A percentile compares a stretch with the other conserved stretches of the same genome.
Conservation (phyloP, 92 coral and sea anemone genomes). For the Diadumene lineata region DNA sequence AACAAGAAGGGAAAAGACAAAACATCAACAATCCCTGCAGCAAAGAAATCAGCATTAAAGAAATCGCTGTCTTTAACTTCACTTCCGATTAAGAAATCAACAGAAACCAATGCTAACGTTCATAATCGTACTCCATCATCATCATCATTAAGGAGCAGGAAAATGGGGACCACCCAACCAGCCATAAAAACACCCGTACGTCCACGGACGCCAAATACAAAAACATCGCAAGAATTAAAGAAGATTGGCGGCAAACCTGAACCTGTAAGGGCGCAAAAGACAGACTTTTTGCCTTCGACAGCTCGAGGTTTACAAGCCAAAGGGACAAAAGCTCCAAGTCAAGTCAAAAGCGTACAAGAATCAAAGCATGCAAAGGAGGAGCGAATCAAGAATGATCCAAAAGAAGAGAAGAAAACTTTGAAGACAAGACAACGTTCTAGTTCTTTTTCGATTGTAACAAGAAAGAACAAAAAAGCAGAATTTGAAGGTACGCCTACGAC, state of each 20-base stretch:
- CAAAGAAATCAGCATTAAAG: background rate
- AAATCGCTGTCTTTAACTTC: background rate
- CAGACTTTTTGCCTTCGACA: background rate
- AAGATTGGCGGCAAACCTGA: background rate
- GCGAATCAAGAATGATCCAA: background rate
- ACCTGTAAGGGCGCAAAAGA: background rate
- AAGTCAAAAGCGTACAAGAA: background rate
- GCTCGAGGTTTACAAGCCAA: background rate
- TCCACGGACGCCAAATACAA: background rate
- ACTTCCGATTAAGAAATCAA: background rate
- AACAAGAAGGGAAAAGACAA: background rate
- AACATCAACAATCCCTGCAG: background rate
- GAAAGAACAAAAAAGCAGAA: background rate
- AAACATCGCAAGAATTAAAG: background rate
- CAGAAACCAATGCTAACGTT: background rate
- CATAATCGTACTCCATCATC: constrained; percentile 1
- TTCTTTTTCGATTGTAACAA: background rate
- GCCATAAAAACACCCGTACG: background rate
- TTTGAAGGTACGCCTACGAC: background rate
- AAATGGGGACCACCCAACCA: background rate
- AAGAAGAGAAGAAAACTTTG: background rate
- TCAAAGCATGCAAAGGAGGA: background rate
- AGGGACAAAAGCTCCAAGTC: background rate
- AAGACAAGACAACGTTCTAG: background rate
- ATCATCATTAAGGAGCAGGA: background rate